Evolutionary conservation across 2,797 vertebrate genomes (phyloP), one percentile per base, ranked within the genome.

Genomic region (Distichodus sexfasciatus): DNA sequence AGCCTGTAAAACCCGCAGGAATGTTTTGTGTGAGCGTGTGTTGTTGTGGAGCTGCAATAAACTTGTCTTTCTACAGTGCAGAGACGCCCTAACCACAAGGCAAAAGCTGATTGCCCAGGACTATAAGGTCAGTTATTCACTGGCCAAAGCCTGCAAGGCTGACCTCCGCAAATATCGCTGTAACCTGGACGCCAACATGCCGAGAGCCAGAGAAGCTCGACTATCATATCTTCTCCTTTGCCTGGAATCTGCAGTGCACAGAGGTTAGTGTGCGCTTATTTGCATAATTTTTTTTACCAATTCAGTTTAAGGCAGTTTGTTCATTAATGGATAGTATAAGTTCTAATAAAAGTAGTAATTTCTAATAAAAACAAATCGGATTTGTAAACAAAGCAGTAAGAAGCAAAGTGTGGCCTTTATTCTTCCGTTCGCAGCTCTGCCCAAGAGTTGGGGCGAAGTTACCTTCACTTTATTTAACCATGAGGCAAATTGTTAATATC

Each of bases 41-140:
- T 75, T 23, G n/a, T n/a, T n/a, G n/a, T 46, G 35, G 55, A 57
- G 36, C 31, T 17, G 70, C 51, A 76, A 73, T 59, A 54, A 71
- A 66, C 50, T 63, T 62, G 62, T 79, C 66, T 68, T 38, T 68
- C 70, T 38, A 69, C 86, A 95, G 94, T 95, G 94, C 79, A 90
- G 92, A 15, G 93, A 94, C 54, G 93, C 93, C 0, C 83, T 95
- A 63, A 94, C 94, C 0, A 95, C 93, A 2, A 88, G 94, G 41
- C 94, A 95, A 46, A 95, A 95, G 74, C 89, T 95, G 76, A 95
- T 95, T 1, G 92, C 92, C 29, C 94, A 95, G 12, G 93, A 95
- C 79, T 95, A 95, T 85, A 95, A 95, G 84, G 92, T 94, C 76
- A 95, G 94, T 75, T 95, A 95, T 76, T 94, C 93, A 0, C 79